Conservation (phyloP, 1,140 invertebrate genomes). For the Bombus soroeensis region DNA sequence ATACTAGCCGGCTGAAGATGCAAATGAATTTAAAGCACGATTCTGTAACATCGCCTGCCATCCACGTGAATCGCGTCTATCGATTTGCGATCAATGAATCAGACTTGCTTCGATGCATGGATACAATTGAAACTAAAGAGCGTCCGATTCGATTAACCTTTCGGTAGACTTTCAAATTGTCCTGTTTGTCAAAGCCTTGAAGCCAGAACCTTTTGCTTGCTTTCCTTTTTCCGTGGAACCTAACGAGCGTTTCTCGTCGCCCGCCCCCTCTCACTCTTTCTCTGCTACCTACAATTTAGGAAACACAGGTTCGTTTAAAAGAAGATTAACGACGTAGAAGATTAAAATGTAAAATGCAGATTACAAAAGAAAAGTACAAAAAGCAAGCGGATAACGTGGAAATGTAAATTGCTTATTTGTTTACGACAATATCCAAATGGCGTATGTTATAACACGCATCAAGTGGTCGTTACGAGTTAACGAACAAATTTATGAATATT, state of each 20-base stretch:
- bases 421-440: neutral
- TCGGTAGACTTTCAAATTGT: neutral
- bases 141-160: conserved; percentile 34
- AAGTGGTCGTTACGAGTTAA: neutral
- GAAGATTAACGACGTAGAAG: neutral
- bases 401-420: neutral
- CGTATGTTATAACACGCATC: no score
- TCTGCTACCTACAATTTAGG: neutral
- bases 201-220: neutral
- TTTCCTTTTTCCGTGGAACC: neutral
- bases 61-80: neutral
- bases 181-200: neutral
- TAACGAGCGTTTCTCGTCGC: neutral
- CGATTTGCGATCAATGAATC: conserved; percentile 40
- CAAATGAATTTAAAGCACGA: conserved; percentile 40
- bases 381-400: neutral
- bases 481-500: neutral
- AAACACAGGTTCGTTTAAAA: neutral
- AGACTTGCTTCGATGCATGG: conserved; percentile 8
- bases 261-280: neutral
- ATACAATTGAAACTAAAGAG: conserved; percentile 45
- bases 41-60: conserved; percentile 15
- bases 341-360: conserved; percentile 1
- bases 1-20: conserved; percentile 22
- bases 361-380: neutral